These are phyloP conservation scores for Drosophila ercepeae DNA, from an alignment of 1,140 invertebrate species.

Conservation along the genomic window DNA sequence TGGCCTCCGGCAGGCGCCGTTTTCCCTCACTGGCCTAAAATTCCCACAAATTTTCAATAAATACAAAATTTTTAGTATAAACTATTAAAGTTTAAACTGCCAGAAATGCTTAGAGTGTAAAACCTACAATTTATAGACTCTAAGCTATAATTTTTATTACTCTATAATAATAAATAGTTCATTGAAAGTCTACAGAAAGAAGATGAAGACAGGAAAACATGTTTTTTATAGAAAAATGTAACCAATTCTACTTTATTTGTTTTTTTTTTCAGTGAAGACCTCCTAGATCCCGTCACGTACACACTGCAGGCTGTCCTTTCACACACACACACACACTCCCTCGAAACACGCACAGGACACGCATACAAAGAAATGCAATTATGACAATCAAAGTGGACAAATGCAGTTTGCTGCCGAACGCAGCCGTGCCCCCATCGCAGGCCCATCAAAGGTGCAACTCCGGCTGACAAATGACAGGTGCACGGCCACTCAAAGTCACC, in stretches of 20 bases:
- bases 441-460: slow-evolving; percentile 41
- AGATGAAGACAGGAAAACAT: too few species aligned
- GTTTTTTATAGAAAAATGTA: too few species aligned
- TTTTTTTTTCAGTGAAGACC: slow-evolving; percentile 1
- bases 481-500: slow-evolving; percentile 44
- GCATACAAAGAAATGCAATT: slow-evolving; percentile 71
- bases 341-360: slow-evolving; percentile 13
- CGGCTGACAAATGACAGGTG: slow-evolving; percentile 65
- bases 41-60: too few species aligned
- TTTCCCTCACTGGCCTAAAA: neutral
- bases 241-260: too few species aligned
- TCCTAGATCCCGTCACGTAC: slow-evolving; percentile 54
- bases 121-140: too few species aligned
- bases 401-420: slow-evolving; percentile 56
- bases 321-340: slow-evolving; percentile 8
- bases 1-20: slow-evolving; percentile 4
- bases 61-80: too few species aligned
- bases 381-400: slow-evolving; percentile 78
- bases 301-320: slow-evolving; percentile 16
- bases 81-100: too few species aligned
- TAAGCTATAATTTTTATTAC: too few species aligned
- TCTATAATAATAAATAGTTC: neutral
- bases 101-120: too few species aligned
- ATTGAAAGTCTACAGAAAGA: too few species aligned
- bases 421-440: slow-evolving; percentile 14